Evolutionary conservation across 2,888 invertebrate genomes (phyloP), one percentile per base, ranked within the genome.

Genomic region (Nasonovia ribisnigri): DNA sequence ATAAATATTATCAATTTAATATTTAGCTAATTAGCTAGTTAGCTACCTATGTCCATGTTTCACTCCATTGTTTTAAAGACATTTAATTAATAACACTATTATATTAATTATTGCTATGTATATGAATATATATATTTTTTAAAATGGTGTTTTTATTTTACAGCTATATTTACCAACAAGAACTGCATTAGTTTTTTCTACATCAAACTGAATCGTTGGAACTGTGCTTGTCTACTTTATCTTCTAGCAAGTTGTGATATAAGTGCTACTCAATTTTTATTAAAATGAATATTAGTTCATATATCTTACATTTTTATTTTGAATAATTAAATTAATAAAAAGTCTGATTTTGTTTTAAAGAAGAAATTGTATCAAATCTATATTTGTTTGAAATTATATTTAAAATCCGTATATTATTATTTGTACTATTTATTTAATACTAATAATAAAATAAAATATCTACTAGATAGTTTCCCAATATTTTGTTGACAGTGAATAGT

Each of bases 151-250:
- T 43, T 29, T 84, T 95, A 95, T 96, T 96, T 94, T 93, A 60
- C 96, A 97, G 97, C 96, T 97, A 6, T 98, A 98, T 96, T 96
- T 97, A 95, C 98, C 98, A 1, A 97, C 97, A 94, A 97, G 98
- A 95, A 97, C 97, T 94, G 97, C 97, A 5, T 96, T 97, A 93
- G 96, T 97, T 36, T 97, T 97, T 95, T 97, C 97, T 20, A 48
- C 20, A 26, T 43, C 89, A 88, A 84, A 84, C 46, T 93, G 48
- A 92, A 77, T 29, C 16, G 3, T 5, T 88, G 60, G 26, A 29
- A 1, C n/a, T 54, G 36, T 84, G 11, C 51, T 84, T 26, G 20
- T 1, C 36, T 77, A 36, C 36, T 77, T 36, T 77, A 67, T 67
- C 13, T 16, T 67, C 20, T 20, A 36, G 20, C 77, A 77, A 77